Conservation (phyloP, 2,113 vertebrate genomes). For the Nyctibius bracteatus region DNA sequence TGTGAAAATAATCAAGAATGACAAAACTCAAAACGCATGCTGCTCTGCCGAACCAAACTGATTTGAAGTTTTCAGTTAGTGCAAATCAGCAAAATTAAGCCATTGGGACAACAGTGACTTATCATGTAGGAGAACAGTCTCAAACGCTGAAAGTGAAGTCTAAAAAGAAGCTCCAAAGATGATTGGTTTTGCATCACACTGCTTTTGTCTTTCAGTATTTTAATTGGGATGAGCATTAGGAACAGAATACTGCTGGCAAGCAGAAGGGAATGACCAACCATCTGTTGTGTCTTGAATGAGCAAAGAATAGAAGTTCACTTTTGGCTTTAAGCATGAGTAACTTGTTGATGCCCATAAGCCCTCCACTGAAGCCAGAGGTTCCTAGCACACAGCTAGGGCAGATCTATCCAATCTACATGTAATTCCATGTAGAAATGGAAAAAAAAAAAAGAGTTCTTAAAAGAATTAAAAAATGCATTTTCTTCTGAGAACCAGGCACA, state of each 20-base stretch:
- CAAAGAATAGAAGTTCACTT: not conserved
- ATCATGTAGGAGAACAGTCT: not conserved
- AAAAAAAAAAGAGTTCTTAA: not conserved
- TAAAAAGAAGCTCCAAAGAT: not conserved
- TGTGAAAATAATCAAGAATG: not conserved
- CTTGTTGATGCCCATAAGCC: not conserved
- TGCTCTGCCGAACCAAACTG: not conserved
- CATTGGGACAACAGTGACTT: not conserved
- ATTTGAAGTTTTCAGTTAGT: not conserved
- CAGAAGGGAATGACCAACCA: not conserved
- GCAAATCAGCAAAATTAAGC: not conserved
- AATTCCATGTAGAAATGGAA: not conserved
- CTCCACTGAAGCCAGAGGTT: not conserved
- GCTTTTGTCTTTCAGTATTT: not conserved
- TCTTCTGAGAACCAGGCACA: not conserved
- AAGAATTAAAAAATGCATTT: not conserved
- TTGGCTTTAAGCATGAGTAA: not conserved
- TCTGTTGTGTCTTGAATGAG: not conserved
- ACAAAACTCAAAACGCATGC: not conserved
- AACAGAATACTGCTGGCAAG: not conserved
- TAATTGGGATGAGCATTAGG: not conserved
- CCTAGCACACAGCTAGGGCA: not conserved
- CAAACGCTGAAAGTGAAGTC: fast-evolving
- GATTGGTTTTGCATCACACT: not conserved
- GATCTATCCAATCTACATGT: too few relatives aligned